Conservation (phyloP, 2,113 vertebrate species). For the Crypturellus undulatus region DNA sequence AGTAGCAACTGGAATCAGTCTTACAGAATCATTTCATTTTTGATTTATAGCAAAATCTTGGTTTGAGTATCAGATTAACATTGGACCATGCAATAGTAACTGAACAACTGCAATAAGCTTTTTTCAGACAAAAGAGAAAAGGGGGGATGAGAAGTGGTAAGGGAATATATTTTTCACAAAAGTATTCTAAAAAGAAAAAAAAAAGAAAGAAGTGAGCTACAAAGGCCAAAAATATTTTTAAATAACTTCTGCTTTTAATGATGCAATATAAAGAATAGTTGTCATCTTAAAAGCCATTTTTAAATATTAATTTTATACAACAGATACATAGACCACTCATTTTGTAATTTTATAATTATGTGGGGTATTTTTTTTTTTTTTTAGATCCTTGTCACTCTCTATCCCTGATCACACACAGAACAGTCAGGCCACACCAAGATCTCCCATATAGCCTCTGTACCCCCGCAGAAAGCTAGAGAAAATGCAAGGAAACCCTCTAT, state of each 20-base stretch:
- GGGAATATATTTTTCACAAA: background rate
- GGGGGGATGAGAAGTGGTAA: background rate
- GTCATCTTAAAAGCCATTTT: background rate
- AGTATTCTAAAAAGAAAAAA: background rate
- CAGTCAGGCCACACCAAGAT: background rate
- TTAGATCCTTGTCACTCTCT: background rate
- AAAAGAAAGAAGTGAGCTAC: background rate
- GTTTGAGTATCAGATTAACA: background rate
- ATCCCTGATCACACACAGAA: background rate
- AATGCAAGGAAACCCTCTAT: background rate
- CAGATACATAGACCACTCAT: background rate
- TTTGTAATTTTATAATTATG: background rate
- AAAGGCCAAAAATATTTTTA: background rate
- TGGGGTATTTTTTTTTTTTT: background rate
- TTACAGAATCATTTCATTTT: background rate
- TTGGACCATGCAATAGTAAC: background rate
- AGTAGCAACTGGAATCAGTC: background rate
- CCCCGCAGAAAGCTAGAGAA: background rate
- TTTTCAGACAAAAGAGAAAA: background rate
- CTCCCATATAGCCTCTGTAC: background rate
- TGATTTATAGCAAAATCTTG: background rate
- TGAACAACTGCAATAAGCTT: background rate
- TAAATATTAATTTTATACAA: background rate
- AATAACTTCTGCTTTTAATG: background rate
- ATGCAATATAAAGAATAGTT: background rate